Evolutionary conservation across 2,888 invertebrate species (phyloP).

Genomic region (Mayetiola destructor): DNA sequence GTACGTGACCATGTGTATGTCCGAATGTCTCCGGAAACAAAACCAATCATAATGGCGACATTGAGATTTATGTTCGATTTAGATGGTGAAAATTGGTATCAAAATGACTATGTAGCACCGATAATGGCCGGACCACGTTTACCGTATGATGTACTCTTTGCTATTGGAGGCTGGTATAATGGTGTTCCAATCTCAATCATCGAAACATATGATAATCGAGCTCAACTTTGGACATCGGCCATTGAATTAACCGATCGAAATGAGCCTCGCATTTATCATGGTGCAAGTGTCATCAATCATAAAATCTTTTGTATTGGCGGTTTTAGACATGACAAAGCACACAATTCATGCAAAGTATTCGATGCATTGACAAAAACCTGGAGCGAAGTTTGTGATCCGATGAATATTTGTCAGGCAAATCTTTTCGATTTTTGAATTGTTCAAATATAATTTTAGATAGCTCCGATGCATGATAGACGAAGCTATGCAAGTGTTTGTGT

Average conservation of each 20-base stretch:
- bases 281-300: conserved; percentile 73
- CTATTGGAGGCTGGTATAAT: conserved; percentile 63
- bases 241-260: conserved; percentile 55
- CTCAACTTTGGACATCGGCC: conserved; percentile 66
- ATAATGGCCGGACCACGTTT: conserved; percentile 66
- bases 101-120: not conserved
- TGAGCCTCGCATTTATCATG: conserved; percentile 83
- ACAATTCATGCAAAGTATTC: conserved; percentile 75
- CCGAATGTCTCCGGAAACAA: conserved; percentile 63
- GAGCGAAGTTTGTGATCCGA: no score
- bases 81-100: conserved; percentile 36
- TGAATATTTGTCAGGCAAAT: not conserved
- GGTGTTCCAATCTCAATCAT: conserved; percentile 45
- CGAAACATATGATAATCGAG: conserved; percentile 78
- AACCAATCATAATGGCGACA: conserved; percentile 80
- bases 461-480: conserved; percentile 79
- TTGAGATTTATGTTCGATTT: conserved; percentile 82
- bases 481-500: conserved; percentile 79
- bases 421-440: not conserved
- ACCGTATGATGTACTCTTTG: conserved; percentile 80
- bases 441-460: conserved; percentile 35
- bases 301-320: conserved; percentile 85
- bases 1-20: conserved; percentile 82
- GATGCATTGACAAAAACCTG: conserved; percentile 71
- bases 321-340: conserved; percentile 69